Base-by-base conservation (phyloP, 2,888 invertebrate species). In the Drosophila nigritarsus region DNA sequence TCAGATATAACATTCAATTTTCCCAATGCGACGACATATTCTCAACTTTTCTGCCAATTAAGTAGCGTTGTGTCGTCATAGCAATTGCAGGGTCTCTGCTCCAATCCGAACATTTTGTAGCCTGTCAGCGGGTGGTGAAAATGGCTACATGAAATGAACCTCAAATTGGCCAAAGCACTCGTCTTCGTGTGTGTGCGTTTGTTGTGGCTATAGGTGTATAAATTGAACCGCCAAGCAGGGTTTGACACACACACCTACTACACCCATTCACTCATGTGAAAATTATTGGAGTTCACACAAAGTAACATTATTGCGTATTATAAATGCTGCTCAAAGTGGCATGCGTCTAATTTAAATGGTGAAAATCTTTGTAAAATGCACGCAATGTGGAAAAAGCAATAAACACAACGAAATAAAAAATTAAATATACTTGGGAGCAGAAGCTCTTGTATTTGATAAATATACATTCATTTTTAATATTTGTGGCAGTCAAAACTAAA, bases 41-140 rank as follows among this genome's bases (percentile, higher is more conserved):
- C 32, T 32, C 11, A 11, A 32, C 32, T 34, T 73, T 75, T 53
- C 70, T 73, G 74, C 59, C 87, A 87, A 85, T 87, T 87, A 82
- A 76, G 70, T 69, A 62, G 51, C 62, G 62, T 73, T 58, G 73
- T 62, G 64, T 74, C 60, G 73, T 49, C 73, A 74, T 78, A 74
- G 56, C 82, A 82, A 87, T 74, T 42, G 54, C 62, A 50, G 38
- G 15, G 11, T 29, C 45, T 48, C 24, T 55, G 40, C 20, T 7
- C 24, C 24, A 32, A 49, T 29, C 9, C 36, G 36, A 30, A 18
- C 36, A 48, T n/a, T 45, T 24, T 36, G 30, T 45, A 20, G 32
- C 45, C 53, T 54, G 54, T 45, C 65, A 70, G 72, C 81, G 72
- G 65, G 73, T 62, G 74, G 71, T 36, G 45, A 61, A 63, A 42